Percentiles rank a stretch among this genome's conserved stretches.
Conservation (phyloP, 2,797 vertebrate genomes). For the Hylomyscus alleni region DNA sequence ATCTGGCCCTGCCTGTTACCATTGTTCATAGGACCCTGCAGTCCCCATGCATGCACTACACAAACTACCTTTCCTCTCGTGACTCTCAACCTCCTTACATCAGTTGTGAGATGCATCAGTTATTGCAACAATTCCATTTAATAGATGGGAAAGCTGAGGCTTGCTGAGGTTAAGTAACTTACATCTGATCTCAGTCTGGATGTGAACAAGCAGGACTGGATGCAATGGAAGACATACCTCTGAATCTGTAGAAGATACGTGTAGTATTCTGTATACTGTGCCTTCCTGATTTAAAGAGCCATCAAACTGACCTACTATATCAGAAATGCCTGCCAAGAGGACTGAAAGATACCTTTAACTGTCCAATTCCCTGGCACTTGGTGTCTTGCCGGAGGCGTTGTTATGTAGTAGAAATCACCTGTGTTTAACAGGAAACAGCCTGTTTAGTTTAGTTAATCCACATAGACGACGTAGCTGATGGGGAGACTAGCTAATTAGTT, state of each 20-base stretch:
- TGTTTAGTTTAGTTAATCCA: constrained; percentile 66
- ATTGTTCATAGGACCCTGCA: background rate
- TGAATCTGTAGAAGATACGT: background rate
- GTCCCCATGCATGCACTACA: background rate
- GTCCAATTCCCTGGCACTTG: background rate
- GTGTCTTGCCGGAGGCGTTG: background rate
- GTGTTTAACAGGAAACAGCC: constrained; percentile 51
- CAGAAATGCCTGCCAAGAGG: background rate
- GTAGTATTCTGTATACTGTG: background rate
- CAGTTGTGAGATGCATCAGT: background rate
- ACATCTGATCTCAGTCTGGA: background rate
- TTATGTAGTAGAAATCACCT: background rate
- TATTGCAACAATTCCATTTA: background rate
- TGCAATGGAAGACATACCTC: background rate
- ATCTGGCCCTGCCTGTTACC: background rate
- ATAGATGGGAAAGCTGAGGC: constrained; percentile 29
- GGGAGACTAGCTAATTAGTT: constrained; percentile 78
- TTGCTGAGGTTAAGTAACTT: background rate
- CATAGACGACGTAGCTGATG: constrained; percentile 61
- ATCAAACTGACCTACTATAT: background rate
- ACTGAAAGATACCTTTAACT: background rate
- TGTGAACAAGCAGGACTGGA: background rate
- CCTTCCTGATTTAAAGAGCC: constrained; percentile 13
- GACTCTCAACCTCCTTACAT: background rate
- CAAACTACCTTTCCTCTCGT: background rate